Conservation (phyloP, 2,888 invertebrate species). For the Hydropsyche betteni region DNA sequence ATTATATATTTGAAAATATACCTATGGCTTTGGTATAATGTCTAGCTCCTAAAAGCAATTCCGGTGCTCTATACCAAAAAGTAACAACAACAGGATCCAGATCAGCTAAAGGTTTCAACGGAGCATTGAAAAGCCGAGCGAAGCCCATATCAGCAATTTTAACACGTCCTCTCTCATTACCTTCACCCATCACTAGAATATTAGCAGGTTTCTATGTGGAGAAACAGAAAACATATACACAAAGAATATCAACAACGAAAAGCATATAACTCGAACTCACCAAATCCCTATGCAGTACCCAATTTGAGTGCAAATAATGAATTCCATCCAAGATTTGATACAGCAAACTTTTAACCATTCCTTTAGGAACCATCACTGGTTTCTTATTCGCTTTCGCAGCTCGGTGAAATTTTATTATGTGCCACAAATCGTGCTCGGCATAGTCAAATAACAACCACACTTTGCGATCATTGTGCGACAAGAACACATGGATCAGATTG, state of each 20-base stretch:
- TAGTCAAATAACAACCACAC: conserved; percentile 98
- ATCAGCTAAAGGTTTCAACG: conserved; percentile 96
- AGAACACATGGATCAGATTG: conserved; percentile 93
- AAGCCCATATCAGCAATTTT: conserved; percentile 99
- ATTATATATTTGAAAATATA: conserved; percentile 56
- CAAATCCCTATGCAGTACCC: conserved; percentile 97
- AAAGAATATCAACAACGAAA: not conserved
- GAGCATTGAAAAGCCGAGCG: conserved; percentile 96
- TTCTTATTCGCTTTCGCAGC: conserved; percentile 98
- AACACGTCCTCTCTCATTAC: conserved; percentile 93
- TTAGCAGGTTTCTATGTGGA: conserved; percentile 91
- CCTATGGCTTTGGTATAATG: conserved; percentile 99
- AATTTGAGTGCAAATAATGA: conserved; percentile 98
- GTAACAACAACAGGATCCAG: conserved; percentile 99
- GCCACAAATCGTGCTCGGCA: conserved; percentile 99
- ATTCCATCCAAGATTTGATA: conserved; percentile 99
- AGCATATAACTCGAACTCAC: conserved; percentile 62
- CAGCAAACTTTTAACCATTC: conserved; percentile 96
- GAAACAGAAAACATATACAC: conserved; percentile 40
- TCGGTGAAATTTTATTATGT: conserved; percentile 98
- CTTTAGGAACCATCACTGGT: conserved; percentile 93
- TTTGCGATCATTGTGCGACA: conserved; percentile 95
- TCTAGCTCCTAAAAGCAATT: conserved; percentile 90
- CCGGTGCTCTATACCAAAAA: conserved; percentile 99
- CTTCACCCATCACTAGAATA: conserved; percentile 99